These are phyloP conservation scores for Orius insidiosus DNA, from an alignment of 1,140 invertebrate species.

Conservation along the genomic window DNA sequence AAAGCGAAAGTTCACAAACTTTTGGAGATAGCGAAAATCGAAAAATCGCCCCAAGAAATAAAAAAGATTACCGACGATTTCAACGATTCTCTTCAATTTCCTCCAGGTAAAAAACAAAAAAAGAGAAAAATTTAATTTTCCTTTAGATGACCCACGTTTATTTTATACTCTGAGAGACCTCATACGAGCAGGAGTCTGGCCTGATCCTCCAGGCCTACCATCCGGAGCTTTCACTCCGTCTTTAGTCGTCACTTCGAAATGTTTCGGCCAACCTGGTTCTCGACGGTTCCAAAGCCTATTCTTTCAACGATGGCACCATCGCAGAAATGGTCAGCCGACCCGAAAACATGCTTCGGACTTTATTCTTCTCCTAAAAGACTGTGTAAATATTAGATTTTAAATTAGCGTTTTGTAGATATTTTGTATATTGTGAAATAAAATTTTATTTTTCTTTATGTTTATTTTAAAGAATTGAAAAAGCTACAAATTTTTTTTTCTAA, in stretches of 20 bases:
- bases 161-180: conserved; percentile 87
- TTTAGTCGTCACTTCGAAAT: conserved; percentile 69
- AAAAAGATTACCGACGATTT: conserved; percentile 1
- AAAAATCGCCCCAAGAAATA: conserved; percentile 1
- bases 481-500: too few species aligned
- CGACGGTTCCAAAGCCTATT: conserved; percentile 88
- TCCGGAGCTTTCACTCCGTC: conserved; percentile 47
- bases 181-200: conserved; percentile 61
- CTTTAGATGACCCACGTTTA: conserved; percentile 49
- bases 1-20: conserved; percentile 58
- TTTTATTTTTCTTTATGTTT: too few species aligned
- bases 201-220: conserved; percentile 45
- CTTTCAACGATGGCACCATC: conserved; percentile 85
- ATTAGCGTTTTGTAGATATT: too few species aligned
- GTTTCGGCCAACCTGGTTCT: conserved; percentile 89
- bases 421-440: too few species aligned
- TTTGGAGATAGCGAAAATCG: conserved; percentile 28
- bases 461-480: too few species aligned
- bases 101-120: conserved; percentile 4
- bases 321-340: conserved; percentile 67
- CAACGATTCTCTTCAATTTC: conserved; percentile 11
- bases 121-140: too few species aligned
- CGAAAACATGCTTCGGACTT: conserved; percentile 71
- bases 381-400: too few species aligned
- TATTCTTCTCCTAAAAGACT: conserved; percentile 2